Conservation (phyloP, 2,113 vertebrate genomes). For the Paedocypris sp. region DNA sequence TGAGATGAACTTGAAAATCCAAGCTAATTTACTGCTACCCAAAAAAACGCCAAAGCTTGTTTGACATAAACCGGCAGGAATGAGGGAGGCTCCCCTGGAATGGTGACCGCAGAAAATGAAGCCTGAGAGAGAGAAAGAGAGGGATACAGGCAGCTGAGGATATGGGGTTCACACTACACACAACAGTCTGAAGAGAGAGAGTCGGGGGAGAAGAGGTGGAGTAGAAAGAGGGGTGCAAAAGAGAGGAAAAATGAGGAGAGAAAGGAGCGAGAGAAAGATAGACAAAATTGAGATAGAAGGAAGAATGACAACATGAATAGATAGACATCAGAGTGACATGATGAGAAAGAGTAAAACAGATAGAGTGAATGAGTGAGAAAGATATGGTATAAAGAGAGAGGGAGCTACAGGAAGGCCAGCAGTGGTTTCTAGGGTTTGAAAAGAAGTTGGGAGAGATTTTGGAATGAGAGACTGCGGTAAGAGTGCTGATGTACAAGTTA, state of each 20-base stretch:
- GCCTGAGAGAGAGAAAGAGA: slow-evolving; percentile 9
- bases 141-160: slow-evolving; percentile 6
- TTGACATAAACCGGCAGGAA: slow-evolving; percentile 23
- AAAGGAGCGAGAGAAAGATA: too few relatives aligned
- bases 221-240: too few relatives aligned
- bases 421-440: neutral
- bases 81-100: slow-evolving; percentile 26
- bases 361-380: too few relatives aligned
- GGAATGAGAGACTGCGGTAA: slow-evolving; percentile 18
- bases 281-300: too few relatives aligned
- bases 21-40: slow-evolving; percentile 1
- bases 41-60: slow-evolving; percentile 6
- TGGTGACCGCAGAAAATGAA: slow-evolving; percentile 9
- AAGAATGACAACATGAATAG: too few relatives aligned
- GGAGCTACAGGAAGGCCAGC: neutral
- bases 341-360: too few relatives aligned
- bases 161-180: slow-evolving; percentile 8
- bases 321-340: too few relatives aligned
- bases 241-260: too few relatives aligned
- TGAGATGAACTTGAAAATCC: neutral
- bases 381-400: neutral
- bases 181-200: slow-evolving; percentile 2
- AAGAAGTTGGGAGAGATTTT: slow-evolving; percentile 17
- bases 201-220: too few relatives aligned
- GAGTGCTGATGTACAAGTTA: slow-evolving; percentile 23